These are phyloP conservation scores for Galeopsomyia nigrocyanea DNA, from an alignment of 2,888 invertebrate genomes.

Conservation along the genomic window DNA sequence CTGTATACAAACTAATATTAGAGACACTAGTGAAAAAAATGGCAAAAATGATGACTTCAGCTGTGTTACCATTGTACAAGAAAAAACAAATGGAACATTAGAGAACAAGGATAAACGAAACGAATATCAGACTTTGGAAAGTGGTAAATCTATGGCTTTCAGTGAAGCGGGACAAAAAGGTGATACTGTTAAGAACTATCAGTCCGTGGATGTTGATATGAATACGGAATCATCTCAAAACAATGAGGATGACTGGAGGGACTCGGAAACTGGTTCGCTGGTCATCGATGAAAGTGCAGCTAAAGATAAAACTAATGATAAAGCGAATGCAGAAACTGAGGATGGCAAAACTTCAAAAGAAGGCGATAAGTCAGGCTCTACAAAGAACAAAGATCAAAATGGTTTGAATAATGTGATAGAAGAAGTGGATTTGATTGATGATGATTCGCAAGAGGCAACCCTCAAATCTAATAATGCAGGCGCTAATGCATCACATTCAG, in stretches of 20 bases:
- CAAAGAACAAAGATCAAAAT: constrained; percentile 17
- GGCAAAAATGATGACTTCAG: too few relatives aligned
- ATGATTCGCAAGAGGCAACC: constrained; percentile 32
- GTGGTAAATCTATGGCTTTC: not conserved
- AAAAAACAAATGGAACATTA: constrained; percentile 1
- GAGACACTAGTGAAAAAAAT: constrained; percentile 17
- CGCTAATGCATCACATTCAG: constrained; percentile 32
- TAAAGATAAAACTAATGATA: not conserved
- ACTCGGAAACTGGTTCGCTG: not conserved
- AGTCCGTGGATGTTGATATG: constrained; percentile 14
- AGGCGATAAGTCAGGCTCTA: not conserved
- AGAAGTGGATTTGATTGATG: constrained; percentile 46
- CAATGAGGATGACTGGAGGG: constrained; percentile 10
- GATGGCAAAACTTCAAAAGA: not conserved
- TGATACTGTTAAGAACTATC: constrained; percentile 4
- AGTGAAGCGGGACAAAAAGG: constrained; percentile 15
- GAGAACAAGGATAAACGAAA: constrained; percentile 2
- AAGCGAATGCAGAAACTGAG: constrained; percentile 3
- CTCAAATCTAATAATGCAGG: constrained; percentile 2
- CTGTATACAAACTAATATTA: too few relatives aligned
- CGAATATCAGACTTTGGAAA: constrained; percentile 10
- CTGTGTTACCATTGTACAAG: not conserved
- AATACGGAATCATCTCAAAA: constrained; percentile 17
- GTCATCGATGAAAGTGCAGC: not conserved
- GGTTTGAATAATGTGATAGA: constrained; percentile 31